These are phyloP conservation scores for Aethes cnicana DNA, from an alignment of 2,888 invertebrate genomes.

Conservation along the genomic window DNA sequence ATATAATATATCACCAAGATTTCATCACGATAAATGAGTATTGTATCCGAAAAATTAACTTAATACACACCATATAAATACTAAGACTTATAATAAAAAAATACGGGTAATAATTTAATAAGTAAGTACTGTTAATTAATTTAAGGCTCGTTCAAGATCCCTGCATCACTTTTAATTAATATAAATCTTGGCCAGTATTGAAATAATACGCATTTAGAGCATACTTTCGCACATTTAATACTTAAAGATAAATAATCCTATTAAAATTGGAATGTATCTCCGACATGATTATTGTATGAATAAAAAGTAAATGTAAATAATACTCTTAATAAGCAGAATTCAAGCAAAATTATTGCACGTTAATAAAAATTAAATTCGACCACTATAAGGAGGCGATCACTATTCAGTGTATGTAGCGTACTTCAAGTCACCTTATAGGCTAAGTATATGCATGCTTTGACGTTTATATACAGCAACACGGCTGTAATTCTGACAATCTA, in stretches of 20 bases:
- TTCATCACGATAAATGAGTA: conserved; percentile 18
- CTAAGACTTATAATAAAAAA: conserved; percentile 21
- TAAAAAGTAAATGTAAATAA: conserved; percentile 1
- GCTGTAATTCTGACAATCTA: too few species aligned
- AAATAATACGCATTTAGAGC: background rate
- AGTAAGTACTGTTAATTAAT: conserved; percentile 30
- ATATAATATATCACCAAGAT: conserved; percentile 3
- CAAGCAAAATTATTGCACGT: background rate
- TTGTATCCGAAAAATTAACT: conserved; percentile 21
- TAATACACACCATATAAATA: conserved; percentile 17
- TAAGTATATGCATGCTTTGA: too few species aligned
- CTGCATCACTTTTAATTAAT: conserved; percentile 11
- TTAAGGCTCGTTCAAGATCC: conserved; percentile 20
- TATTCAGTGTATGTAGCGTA: too few species aligned
- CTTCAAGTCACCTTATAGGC: too few species aligned
- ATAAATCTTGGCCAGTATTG: background rate
- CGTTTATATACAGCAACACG: too few species aligned
- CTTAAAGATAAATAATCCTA: conserved; percentile 23
- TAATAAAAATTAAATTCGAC: background rate
- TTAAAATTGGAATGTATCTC: conserved; percentile 24
- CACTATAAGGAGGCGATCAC: background rate
- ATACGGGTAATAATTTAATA: conserved; percentile 20
- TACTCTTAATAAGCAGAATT: conserved; percentile 19
- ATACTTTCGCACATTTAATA: conserved; percentile 5
- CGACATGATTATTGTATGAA: conserved; percentile 6